phyloP scores from a whole-genome alignment of 2,113 vertebrate species.

The Alexandromys fortis region DNA sequence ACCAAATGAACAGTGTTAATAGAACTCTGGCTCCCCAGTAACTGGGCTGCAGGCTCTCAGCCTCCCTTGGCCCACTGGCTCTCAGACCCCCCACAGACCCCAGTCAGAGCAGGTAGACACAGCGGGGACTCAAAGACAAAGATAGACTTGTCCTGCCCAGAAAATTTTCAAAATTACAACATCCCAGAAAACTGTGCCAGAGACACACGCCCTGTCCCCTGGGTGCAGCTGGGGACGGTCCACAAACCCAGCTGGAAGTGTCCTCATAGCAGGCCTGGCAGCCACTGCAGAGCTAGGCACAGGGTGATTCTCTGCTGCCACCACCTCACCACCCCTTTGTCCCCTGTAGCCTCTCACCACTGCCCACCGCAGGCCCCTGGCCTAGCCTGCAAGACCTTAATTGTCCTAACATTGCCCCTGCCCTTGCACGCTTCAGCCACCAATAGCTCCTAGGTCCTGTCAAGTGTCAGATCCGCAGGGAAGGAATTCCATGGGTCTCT shows the following conservation, averaged over 20 bases:
- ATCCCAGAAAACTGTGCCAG: neutral
- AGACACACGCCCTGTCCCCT: neutral
- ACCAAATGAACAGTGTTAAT: neutral
- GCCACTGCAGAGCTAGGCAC: neutral
- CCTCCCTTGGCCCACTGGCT: neutral
- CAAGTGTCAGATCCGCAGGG: neutral
- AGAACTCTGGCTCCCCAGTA: neutral
- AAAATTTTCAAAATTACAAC: neutral
- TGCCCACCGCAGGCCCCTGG: too few relatives aligned
- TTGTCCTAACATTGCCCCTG: neutral
- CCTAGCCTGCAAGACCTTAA: neutral
- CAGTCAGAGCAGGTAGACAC: neutral
- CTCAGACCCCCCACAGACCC: neutral
- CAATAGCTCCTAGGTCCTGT: neutral
- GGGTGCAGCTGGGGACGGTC: neutral
- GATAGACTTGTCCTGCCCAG: neutral
- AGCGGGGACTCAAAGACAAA: neutral
- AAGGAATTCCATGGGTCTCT: neutral
- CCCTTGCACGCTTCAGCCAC: too few relatives aligned
- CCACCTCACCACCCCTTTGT: neutral
- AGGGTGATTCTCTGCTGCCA: neutral
- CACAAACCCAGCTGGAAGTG: neutral
- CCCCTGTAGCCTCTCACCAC: too few relatives aligned
- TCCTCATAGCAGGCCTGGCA: neutral
- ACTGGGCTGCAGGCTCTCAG: neutral